Evolutionary conservation across 2,888 invertebrate species (phyloP).

Genomic region (Pteria penguin): DNA sequence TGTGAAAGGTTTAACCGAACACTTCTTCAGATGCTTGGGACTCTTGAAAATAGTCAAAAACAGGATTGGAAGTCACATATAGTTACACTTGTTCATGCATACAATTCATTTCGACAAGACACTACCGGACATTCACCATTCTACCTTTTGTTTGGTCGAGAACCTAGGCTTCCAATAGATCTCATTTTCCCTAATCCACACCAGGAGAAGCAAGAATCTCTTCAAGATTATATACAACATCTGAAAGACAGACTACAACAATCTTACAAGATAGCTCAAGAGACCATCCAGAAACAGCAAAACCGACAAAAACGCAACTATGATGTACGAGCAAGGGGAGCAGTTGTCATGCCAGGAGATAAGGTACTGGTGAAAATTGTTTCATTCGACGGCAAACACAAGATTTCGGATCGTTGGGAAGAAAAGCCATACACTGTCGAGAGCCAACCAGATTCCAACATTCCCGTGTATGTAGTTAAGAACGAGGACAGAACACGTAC

Average conservation of each 20-base stretch:
- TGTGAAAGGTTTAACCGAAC: neutral
- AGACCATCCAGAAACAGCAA: neutral
- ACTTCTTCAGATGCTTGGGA: neutral
- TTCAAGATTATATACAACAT: neutral
- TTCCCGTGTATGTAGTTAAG: neutral
- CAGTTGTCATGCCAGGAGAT: neutral
- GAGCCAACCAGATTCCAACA: neutral
- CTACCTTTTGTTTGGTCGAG: neutral
- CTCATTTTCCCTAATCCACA: neutral
- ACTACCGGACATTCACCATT: neutral
- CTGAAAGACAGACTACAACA: neutral
- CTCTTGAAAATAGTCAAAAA: neutral
- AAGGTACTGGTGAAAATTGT: neutral
- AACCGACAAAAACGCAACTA: neutral
- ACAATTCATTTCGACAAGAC: neutral
- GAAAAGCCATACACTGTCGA: neutral
- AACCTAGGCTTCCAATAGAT: neutral
- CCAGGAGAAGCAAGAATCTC: neutral
- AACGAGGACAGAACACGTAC: neutral
- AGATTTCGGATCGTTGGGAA: neutral
- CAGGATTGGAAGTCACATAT: neutral
- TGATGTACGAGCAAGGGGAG: neutral
- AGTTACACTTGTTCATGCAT: neutral
- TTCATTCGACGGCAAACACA: neutral
- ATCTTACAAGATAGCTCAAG: neutral